phyloP scores from a whole-genome alignment of 2,797 vertebrate species.

The Chaetophractus vellerosus region DNA sequence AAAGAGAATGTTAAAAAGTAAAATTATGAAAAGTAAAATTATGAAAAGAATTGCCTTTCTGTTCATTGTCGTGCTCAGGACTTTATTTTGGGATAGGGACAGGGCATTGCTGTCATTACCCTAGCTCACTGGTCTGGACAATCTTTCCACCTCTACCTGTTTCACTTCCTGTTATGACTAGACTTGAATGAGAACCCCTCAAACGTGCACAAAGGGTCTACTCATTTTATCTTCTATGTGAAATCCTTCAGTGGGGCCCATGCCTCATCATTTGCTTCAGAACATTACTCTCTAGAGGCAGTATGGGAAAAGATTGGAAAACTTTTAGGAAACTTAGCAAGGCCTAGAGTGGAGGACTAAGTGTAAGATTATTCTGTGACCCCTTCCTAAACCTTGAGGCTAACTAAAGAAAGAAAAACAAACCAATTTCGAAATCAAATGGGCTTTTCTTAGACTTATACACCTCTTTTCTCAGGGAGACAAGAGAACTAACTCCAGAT shows the following conservation, averaged over 20 bases:
- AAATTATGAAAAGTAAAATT: slow-evolving; percentile 31
- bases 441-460: neutral
- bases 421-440: slow-evolving; percentile 18
- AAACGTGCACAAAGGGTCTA: slow-evolving; percentile 17
- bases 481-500: slow-evolving; percentile 16
- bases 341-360: neutral
- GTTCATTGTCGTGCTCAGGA: neutral
- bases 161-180: slow-evolving; percentile 16
- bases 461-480: slow-evolving; percentile 18
- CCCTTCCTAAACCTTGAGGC: neutral
- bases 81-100: neutral
- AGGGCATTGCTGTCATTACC: neutral
- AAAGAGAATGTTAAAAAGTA: slow-evolving; percentile 13
- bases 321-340: neutral
- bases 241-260: slow-evolving; percentile 2
- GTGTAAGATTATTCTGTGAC: neutral
- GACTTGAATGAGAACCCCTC: slow-evolving; percentile 30
- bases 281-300: neutral
- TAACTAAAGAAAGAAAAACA: neutral
- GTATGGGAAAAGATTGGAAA: neutral
- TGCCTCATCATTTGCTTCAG: too few relatives aligned
- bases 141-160: neutral
- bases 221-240: neutral
- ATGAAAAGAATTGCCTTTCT: slow-evolving; percentile 6
- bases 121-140: neutral